Evolutionary conservation across 1,140 invertebrate genomes (phyloP), one percentile per base, ranked within the genome.

Genomic region (Halesus radiatus): DNA sequence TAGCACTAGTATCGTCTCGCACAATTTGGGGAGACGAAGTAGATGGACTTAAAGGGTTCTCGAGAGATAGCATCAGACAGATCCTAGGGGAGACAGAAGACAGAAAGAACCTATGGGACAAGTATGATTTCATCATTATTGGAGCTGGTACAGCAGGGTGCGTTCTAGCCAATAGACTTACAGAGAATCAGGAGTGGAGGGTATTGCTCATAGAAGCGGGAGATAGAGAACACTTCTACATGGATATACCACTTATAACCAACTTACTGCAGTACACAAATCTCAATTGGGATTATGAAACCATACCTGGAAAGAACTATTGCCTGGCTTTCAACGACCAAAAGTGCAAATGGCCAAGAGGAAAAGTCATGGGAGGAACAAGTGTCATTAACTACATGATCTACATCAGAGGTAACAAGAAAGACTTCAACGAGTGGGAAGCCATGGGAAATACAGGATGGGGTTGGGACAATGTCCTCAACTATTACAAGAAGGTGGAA

Each of bases 361-460:
- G 94, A 3, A 95, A 95, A 86, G 94, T 94, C 0, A 90, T 96
- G 84, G 96, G 96, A 10, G 96, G 97, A 1, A 96, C 94, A 0
- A 95, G 94, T 56, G 94, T 95, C 0, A 86, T 98, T 0, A 98
- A 98, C 85, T 97, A 96, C 79, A 96, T 98, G 97, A 95, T 97
- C 53, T 97, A 97, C 81, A 95, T 95, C 0, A 93, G 97, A 83
- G 95, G 96, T 4, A 87, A 94, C 84, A 89, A 91, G 7, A 84
- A 85, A 10, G 95, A 98, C 85, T 98, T 95, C 84, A 93, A 98
- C 84, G 87, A 91, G 20, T 98, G 96, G 96, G 91, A 91, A 26
- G 85, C 84, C 1, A 86, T 95, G 85, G 96, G 96, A 0, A 97
- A 96, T 79, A 18, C 80, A 85, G 86, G 86, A 32, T 88, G 87